phyloP scores from a whole-genome alignment of 2,113 vertebrate species.

The Stigmatopora nigra region DNA sequence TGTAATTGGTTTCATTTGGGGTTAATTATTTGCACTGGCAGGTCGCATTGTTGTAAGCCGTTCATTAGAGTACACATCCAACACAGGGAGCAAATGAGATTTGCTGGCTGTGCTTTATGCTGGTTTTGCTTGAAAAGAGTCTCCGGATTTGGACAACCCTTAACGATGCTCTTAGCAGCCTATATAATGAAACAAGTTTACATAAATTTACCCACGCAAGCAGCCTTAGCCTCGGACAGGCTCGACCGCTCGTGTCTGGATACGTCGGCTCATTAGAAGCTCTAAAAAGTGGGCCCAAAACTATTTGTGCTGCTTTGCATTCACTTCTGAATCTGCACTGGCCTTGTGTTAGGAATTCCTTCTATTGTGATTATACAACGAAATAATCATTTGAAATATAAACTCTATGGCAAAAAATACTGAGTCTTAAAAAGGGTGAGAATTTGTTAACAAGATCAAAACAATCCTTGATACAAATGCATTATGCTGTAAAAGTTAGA shows the following conservation, averaged over 20 bases:
- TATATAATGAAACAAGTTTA: constrained; percentile 74
- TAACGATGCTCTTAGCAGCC: constrained; percentile 70
- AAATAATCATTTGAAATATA: too few species aligned
- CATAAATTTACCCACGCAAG: constrained; percentile 71
- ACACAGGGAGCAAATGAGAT: constrained; percentile 72
- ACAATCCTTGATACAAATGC: too few species aligned
- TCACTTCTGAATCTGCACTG: constrained; percentile 22
- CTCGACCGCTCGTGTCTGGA: constrained; percentile 57
- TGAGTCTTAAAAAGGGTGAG: too few species aligned
- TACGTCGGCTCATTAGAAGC: constrained; percentile 65
- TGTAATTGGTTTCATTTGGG: constrained; percentile 75
- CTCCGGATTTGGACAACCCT: constrained; percentile 54
- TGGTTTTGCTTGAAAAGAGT: constrained; percentile 55
- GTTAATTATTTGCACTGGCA: constrained; percentile 77
- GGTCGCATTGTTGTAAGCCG: constrained; percentile 72
- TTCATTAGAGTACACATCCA: constrained; percentile 74
- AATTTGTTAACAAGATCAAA: too few species aligned
- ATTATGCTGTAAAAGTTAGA: too few species aligned
- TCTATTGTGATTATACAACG: constrained; percentile 10
- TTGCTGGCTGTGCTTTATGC: constrained; percentile 57
- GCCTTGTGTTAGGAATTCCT: constrained; percentile 40
- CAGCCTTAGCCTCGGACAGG: constrained; percentile 60
- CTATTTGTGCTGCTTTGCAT: constrained; percentile 3
- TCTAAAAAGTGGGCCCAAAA: constrained; percentile 44
- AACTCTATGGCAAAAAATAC: too few species aligned